Conservation (phyloP, 2,797 vertebrate genomes). For the Trematomus bernacchii region DNA sequence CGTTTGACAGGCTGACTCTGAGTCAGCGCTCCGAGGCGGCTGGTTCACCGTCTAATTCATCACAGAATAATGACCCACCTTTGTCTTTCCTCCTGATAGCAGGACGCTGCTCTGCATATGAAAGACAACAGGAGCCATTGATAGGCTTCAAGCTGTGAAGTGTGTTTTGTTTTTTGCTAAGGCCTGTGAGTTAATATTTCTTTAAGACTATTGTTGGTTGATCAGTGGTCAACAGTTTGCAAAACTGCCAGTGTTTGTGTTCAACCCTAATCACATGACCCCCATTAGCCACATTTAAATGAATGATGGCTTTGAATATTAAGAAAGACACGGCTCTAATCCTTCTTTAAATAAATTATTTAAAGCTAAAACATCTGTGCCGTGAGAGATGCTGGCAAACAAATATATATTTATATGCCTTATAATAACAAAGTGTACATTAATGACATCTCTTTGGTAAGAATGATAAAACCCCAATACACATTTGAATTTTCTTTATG, state of each 20-base stretch:
- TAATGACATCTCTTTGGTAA: neutral
- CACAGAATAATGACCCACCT: conserved; percentile 49
- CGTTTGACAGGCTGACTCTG: conserved; percentile 42
- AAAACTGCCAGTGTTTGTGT: conserved; percentile 36
- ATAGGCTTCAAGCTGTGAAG: conserved; percentile 49
- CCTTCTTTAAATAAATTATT: neutral
- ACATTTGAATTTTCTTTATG: neutral
- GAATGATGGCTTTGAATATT: neutral
- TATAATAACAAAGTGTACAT: neutral
- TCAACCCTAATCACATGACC: conserved; percentile 39
- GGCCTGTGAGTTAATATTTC: conserved; percentile 61
- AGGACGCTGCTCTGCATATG: conserved; percentile 58
- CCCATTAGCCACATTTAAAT: conserved; percentile 6
- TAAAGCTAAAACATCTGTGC: neutral
- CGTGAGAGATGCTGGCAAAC: neutral
- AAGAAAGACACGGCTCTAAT: neutral
- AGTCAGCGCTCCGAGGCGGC: conserved; percentile 25
- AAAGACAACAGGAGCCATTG: conserved; percentile 58
- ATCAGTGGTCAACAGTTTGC: conserved; percentile 61
- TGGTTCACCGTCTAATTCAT: conserved; percentile 64
- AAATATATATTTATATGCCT: neutral
- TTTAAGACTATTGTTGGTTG: conserved; percentile 57
- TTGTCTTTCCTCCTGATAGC: conserved; percentile 46
- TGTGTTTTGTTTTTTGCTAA: conserved; percentile 25
- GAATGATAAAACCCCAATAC: neutral